Base-by-base conservation (phyloP, 2,113 vertebrate genomes). In the Cephalopholis sonnerati region DNA sequence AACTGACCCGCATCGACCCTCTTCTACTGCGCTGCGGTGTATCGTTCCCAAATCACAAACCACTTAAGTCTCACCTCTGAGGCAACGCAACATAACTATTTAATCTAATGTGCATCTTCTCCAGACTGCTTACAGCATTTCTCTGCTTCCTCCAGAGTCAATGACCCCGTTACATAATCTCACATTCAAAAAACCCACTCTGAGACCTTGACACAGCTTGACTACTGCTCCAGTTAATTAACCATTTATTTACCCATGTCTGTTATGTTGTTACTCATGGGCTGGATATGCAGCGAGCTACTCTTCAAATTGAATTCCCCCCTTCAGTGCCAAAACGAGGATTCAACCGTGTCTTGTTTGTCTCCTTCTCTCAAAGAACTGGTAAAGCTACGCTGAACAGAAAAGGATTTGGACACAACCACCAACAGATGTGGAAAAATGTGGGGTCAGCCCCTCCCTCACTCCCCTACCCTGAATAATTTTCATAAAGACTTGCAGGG, bases 361-460 rank as follows among this genome's bases (percentile, higher is more conserved):
- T 16, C 61, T 41, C n/a, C 4, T 55, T 29, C 29, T 36, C 68
- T 71, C 36, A 16, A 77, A 25, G 39, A 81, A 74, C 48, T 17
- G 8, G 18, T 27, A 66, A 77, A 36, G 74, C 81, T 65, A 29
- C 24, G 1, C 12, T 20, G n/a, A 79, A 50, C 64, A 62, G 36
- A 71, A 53, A 71, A 51, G 12, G 10, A 79, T 80, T 83, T 80
- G 64, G 77, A 85, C 69, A 51, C 64, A 36, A 69, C 74, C 61
- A 64, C 44, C 29, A 69, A 85, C 84, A 92, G 79, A 91, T 88
- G 81, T 92, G 84, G 87, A 92, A 85, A 90, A 78, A 83, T 83
- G 62, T 76, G 18, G 50, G 74, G 76, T 85, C 59, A 74, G 59
- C 67, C 50, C 62, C 46, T n/a, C 29, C 72, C 20, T 16, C 12